phyloP scores from a whole-genome alignment of 2,113 vertebrate genomes.

The Ursus arctos region DNA sequence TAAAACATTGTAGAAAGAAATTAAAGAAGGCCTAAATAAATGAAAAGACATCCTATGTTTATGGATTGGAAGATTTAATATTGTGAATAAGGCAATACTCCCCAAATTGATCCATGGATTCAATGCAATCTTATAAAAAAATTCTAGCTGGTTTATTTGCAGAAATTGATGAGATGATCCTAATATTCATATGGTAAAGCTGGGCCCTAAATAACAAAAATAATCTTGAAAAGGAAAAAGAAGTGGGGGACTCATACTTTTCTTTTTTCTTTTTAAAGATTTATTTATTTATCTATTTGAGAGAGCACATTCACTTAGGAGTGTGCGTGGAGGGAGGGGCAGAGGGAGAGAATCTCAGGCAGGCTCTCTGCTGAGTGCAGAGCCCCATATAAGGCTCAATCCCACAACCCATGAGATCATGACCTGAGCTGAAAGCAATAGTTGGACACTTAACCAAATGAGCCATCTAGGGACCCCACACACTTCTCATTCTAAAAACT shows the following conservation, averaged over 20 bases:
- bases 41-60: not conserved
- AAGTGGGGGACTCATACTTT: not conserved
- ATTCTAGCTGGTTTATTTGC: not conserved
- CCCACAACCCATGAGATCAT: not conserved
- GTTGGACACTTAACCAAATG: not conserved
- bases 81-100: not conserved
- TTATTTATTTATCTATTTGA: not conserved
- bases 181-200: not conserved
- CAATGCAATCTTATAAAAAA: not conserved
- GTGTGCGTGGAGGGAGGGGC: not conserved
- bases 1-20: not conserved
- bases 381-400: not conserved
- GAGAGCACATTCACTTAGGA: not conserved
- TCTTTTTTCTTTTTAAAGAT: not conserved
- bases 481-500: not conserved
- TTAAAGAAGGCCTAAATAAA: not conserved
- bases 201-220: not conserved
- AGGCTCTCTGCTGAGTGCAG: not conserved
- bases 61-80: not conserved
- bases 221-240: not conserved
- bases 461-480: not conserved
- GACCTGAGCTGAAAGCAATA: not conserved
- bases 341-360: not conserved
- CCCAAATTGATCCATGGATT: not conserved
- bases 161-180: not conserved